Conservation (phyloP, 2,113 vertebrate genomes). For the Mus spicilegus region DNA sequence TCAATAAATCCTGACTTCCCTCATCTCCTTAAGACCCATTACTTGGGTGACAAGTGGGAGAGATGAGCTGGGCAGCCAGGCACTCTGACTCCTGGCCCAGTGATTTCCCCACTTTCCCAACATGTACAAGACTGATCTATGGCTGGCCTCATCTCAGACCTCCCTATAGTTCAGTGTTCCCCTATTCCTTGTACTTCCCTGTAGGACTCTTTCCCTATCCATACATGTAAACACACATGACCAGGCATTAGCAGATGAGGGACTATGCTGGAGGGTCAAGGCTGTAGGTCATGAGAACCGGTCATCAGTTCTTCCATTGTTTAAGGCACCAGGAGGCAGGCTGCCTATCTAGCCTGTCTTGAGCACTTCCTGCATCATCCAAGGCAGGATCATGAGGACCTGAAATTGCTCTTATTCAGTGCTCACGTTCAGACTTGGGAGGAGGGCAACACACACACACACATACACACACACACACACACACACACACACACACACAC, state of each 20-base stretch:
- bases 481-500: background rate
- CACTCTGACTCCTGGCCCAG: background rate
- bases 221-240: background rate
- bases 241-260: background rate
- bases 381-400: background rate
- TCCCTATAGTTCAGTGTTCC: background rate
- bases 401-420: background rate
- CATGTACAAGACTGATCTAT: background rate
- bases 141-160: background rate
- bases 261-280: background rate
- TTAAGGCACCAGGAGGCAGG: background rate
- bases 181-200: background rate
- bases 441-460: constrained; percentile 2
- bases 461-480: background rate
- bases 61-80: background rate
- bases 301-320: background rate
- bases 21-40: background rate
- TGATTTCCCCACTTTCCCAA: background rate
- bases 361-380: background rate
- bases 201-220: background rate
- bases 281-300: background rate
- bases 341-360: background rate
- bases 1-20: constrained; percentile 1
- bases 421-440: background rate
- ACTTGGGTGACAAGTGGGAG: background rate